phyloP scores from a whole-genome alignment of 1,140 invertebrate genomes.

The Neomicropteryx cornuta region DNA sequence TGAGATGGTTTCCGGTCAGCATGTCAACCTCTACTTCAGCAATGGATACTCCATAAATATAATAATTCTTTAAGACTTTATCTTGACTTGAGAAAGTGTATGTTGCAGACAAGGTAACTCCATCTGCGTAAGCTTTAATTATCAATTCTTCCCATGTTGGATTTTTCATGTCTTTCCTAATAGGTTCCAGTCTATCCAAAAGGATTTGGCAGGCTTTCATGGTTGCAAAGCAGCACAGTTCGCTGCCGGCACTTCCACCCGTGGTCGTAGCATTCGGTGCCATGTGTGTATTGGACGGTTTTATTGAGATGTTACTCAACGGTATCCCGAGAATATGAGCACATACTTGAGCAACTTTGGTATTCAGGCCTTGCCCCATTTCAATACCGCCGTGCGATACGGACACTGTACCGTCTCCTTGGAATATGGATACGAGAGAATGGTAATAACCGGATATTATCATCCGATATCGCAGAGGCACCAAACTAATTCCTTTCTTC shows the following conservation, averaged over 20 bases:
- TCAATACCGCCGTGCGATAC: slow-evolving; percentile 63
- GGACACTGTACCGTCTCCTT: slow-evolving; percentile 57
- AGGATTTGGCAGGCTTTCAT: slow-evolving; percentile 48
- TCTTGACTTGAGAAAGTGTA: slow-evolving; percentile 38
- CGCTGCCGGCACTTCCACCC: slow-evolving; percentile 39
- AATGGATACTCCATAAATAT: slow-evolving; percentile 48
- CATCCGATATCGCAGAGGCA: slow-evolving; percentile 48
- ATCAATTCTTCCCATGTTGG: slow-evolving; percentile 52
- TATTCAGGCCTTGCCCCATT: slow-evolving; percentile 66
- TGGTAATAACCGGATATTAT: slow-evolving; percentile 39
- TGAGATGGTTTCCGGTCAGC: slow-evolving; percentile 57
- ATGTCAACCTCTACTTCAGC: slow-evolving; percentile 67
- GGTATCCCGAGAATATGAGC: slow-evolving; percentile 54
- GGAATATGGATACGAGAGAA: slow-evolving; percentile 52
- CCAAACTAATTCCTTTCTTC: slow-evolving; percentile 51
- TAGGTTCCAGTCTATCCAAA: slow-evolving; percentile 45
- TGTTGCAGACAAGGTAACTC: slow-evolving; percentile 48
- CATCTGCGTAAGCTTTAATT: slow-evolving; percentile 33
- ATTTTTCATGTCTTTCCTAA: slow-evolving; percentile 40
- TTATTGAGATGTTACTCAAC: slow-evolving; percentile 45
- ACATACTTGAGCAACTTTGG: slow-evolving; percentile 54
- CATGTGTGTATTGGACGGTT: slow-evolving; percentile 43
- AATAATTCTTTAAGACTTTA: slow-evolving; percentile 36
- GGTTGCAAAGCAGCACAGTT: slow-evolving; percentile 36
- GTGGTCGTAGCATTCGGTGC: slow-evolving; percentile 42